These are phyloP conservation scores for Sapajus apella DNA, from an alignment of 2,113 vertebrate genomes.

Conservation along the genomic window DNA sequence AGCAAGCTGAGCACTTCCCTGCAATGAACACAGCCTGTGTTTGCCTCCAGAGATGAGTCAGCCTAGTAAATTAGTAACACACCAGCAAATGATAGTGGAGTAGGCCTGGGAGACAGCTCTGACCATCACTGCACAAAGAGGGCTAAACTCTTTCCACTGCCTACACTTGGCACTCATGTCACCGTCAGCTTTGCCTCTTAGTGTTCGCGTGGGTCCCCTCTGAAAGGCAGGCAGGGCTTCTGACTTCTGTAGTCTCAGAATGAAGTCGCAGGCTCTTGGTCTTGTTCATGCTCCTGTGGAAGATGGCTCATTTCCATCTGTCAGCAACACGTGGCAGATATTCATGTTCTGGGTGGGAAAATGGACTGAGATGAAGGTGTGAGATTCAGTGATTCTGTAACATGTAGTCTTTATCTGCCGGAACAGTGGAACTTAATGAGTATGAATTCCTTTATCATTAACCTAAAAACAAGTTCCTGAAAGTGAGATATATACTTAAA, in stretches of 20 bases:
- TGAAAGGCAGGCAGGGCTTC: background rate
- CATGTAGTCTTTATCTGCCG: background rate
- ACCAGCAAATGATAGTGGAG: background rate
- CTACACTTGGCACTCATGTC: background rate
- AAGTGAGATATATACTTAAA: background rate
- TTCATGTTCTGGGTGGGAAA: background rate
- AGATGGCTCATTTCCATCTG: background rate
- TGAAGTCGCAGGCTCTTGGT: accelerated
- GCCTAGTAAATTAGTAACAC: conserved; percentile 1
- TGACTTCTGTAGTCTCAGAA: background rate
- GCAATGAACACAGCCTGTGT: background rate
- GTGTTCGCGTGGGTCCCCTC: background rate
- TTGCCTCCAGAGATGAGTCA: conserved; percentile 51
- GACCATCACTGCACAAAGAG: background rate
- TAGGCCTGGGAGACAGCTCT: conserved; percentile 18
- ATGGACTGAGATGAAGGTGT: background rate
- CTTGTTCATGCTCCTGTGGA: background rate
- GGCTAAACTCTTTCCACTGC: background rate
- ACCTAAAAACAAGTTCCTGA: background rate
- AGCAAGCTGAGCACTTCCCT: background rate
- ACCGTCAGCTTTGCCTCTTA: background rate
- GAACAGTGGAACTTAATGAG: background rate
- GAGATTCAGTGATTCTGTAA: background rate
- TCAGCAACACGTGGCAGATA: background rate
- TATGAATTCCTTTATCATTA: background rate